A percentile compares a stretch with the other conserved stretches of the same genome.
Conservation (phyloP, 2,797 vertebrate genomes). For the Ctenopoma kingsleyae region DNA sequence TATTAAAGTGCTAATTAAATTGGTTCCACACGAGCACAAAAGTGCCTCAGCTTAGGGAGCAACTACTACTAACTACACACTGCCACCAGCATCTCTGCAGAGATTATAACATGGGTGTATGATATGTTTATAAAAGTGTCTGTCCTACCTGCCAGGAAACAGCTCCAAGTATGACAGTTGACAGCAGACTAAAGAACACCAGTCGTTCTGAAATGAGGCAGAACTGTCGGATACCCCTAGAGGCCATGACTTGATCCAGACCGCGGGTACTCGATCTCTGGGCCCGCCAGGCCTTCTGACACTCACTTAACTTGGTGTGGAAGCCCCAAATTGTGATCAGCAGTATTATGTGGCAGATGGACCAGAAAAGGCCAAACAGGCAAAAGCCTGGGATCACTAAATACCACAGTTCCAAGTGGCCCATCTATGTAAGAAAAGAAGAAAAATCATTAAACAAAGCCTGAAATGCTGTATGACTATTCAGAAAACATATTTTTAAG, state of each 20-base stretch:
- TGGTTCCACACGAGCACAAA: slow-evolving; percentile 63
- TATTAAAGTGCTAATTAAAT: slow-evolving; percentile 77
- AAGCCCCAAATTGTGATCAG: slow-evolving; percentile 98
- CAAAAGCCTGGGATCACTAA: slow-evolving; percentile 98
- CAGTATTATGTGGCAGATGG: slow-evolving; percentile 94
- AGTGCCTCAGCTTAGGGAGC: slow-evolving; percentile 51
- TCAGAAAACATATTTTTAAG: neutral
- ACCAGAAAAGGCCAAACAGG: slow-evolving; percentile 96
- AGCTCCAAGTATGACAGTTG: slow-evolving; percentile 90
- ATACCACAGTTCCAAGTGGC: slow-evolving; percentile 93
- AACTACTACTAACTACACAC: slow-evolving; percentile 44
- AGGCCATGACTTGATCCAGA: slow-evolving; percentile 96
- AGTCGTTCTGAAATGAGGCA: slow-evolving; percentile 97
- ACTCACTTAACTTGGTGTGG: slow-evolving; percentile 95
- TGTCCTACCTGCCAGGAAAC: slow-evolving; percentile 96
- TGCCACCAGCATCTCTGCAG: slow-evolving; percentile 31
- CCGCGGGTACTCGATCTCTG: slow-evolving; percentile 89
- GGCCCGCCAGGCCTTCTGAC: slow-evolving; percentile 90
- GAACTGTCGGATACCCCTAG: slow-evolving; percentile 98
- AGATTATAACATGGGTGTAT: slow-evolving; percentile 33
- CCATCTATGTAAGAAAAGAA: slow-evolving; percentile 70
- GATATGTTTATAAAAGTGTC: slow-evolving; percentile 22
- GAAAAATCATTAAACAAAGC: slow-evolving; percentile 3
- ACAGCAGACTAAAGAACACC: slow-evolving; percentile 93
- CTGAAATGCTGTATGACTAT: neutral